Conservation (phyloP, 2,113 vertebrate species). For the Dromaius novaehollandiae region DNA sequence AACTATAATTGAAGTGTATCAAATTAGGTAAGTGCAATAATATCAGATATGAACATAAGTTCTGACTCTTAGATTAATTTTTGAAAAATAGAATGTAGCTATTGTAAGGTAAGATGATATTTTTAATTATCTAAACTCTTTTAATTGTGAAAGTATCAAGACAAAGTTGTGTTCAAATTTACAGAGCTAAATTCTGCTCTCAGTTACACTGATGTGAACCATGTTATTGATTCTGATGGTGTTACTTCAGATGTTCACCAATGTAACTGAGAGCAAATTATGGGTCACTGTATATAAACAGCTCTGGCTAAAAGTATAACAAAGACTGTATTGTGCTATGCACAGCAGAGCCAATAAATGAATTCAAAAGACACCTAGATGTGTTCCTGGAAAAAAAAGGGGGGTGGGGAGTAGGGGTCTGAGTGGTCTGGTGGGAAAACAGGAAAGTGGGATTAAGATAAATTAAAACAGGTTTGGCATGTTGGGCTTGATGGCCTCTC, state of each 20-base stretch:
- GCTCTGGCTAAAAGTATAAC: constrained; percentile 56
- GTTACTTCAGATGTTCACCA: background rate
- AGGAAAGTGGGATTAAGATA: constrained; percentile 74
- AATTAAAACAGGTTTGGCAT: constrained; percentile 71
- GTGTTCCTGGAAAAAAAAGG: constrained; percentile 65
- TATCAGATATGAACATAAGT: background rate
- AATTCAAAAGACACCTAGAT: constrained; percentile 80
- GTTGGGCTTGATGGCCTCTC: constrained; percentile 17
- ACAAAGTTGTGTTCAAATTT: background rate
- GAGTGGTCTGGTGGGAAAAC: constrained; percentile 66
- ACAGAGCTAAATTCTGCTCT: background rate
- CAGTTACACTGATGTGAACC: background rate
- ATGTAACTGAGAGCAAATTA: constrained; percentile 26
- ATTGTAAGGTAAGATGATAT: background rate
- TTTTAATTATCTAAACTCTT: background rate
- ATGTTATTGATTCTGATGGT: background rate
- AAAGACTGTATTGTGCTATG: constrained; percentile 77
- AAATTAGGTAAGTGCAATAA: background rate
- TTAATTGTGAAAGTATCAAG: background rate
- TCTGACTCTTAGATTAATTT: background rate
- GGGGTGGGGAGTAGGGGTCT: background rate
- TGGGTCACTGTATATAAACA: constrained; percentile 41
- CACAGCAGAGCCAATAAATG: constrained; percentile 68
- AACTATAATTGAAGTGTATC: background rate
- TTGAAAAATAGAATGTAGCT: background rate